Conservation (phyloP, 2,113 vertebrate species). For the Struthidea cinerea region DNA sequence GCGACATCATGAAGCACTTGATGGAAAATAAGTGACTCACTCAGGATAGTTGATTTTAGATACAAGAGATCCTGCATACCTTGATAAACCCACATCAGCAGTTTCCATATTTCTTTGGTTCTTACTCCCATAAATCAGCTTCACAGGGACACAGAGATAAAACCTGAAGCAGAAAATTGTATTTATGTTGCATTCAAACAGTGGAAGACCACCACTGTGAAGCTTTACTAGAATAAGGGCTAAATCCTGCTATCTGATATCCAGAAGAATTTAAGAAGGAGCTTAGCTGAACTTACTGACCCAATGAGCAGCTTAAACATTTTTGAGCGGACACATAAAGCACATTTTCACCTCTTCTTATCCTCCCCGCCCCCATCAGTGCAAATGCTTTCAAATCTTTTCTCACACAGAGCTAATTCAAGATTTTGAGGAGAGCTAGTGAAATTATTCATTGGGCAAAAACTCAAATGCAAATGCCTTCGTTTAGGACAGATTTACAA, state of each 20-base stretch:
- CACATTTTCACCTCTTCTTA: not conserved
- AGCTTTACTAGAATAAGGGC: not conserved
- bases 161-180: not conserved
- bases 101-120: not conserved
- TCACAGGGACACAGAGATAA: not conserved
- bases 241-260: not conserved
- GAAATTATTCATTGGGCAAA: conserved; percentile 3
- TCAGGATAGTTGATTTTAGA: not conserved
- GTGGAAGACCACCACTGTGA: not conserved
- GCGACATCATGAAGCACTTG: not conserved
- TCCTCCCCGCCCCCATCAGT: not conserved
- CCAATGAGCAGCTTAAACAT: not conserved
- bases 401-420: not conserved
- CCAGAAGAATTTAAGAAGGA: not conserved
- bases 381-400: not conserved
- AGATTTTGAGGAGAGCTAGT: not conserved
- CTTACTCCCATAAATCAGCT: not conserved
- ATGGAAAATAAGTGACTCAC: not conserved
- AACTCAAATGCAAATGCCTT: not conserved
- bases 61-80: not conserved
- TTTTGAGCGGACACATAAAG: not conserved
- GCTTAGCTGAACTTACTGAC: not conserved
- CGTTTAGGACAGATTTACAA: not conserved
- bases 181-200: not conserved
- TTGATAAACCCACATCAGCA: not conserved